Evolutionary conservation across 2,888 invertebrate genomes (phyloP).

Genomic region (Cosmia pyralina): DNA sequence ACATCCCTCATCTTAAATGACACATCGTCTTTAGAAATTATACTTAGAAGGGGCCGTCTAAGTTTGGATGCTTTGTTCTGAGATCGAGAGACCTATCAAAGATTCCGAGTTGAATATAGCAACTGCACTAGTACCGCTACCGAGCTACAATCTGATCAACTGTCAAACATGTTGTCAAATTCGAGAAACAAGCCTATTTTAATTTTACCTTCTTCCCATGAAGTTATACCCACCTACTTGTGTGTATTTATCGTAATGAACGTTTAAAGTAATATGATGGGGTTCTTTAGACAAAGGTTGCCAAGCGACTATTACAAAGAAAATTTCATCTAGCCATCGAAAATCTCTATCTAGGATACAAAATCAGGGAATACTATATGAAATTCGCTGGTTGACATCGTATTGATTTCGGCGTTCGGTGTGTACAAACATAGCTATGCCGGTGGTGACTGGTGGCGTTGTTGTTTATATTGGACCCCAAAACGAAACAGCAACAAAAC

Average conservation of each 20-base stretch:
- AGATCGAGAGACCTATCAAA: constrained; percentile 10
- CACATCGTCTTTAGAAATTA: constrained; percentile 54
- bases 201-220: background rate
- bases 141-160: background rate
- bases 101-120: constrained; percentile 1
- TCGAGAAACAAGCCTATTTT: background rate
- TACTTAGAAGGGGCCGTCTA: constrained; percentile 30
- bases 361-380: background rate
- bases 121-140: background rate
- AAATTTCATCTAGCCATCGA: background rate
- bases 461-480: constrained; percentile 44
- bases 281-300: background rate
- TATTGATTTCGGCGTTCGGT: constrained; percentile 27
- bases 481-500: constrained; percentile 50
- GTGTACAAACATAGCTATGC: constrained; percentile 26
- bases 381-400: constrained; percentile 3
- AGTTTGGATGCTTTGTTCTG: constrained; percentile 39
- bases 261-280: background rate
- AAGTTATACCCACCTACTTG: background rate
- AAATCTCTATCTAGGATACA: background rate
- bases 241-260: background rate
- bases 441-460: background rate
- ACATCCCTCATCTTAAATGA: constrained; percentile 52
- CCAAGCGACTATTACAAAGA: background rate
- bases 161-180: constrained; percentile 7